These are phyloP conservation scores for Chelon labrosus DNA, from an alignment of 2,797 vertebrate species.

Conservation along the genomic window DNA sequence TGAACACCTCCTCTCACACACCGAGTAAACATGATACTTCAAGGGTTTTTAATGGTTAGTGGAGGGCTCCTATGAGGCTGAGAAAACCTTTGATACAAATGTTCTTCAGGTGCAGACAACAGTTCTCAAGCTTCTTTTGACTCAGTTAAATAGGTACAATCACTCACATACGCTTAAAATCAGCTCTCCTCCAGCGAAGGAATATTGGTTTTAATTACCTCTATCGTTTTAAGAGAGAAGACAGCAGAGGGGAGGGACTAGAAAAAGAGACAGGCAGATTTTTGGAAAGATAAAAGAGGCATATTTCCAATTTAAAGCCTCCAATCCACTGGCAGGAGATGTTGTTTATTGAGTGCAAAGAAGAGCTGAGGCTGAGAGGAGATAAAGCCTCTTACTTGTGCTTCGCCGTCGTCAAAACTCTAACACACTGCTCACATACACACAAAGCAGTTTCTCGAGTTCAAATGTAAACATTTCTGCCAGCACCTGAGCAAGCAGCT, in stretches of 20 bases:
- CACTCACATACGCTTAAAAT: constrained; percentile 46
- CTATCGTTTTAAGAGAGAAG: constrained; percentile 45
- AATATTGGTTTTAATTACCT: constrained; percentile 62
- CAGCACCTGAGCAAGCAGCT: constrained; percentile 37
- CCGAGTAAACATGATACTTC: constrained; percentile 57
- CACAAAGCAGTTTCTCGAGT: constrained; percentile 32
- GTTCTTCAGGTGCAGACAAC: constrained; percentile 46
- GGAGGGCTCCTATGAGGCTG: constrained; percentile 33
- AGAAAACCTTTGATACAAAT: constrained; percentile 50
- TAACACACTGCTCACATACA: constrained; percentile 25
- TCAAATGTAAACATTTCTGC: constrained; percentile 41
- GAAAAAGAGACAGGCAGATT: constrained; percentile 42
- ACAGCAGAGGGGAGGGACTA: background rate
- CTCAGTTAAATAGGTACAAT: constrained; percentile 63
- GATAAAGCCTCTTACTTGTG: constrained; percentile 19
- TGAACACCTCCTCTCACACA: constrained; percentile 49
- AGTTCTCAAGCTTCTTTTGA: constrained; percentile 57
- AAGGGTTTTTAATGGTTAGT: constrained; percentile 52
- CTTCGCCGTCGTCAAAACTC: constrained; percentile 28
- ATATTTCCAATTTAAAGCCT: constrained; percentile 60
- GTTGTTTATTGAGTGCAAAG: constrained; percentile 33
- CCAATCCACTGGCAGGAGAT: constrained; percentile 23
- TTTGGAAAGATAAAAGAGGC: constrained; percentile 57
- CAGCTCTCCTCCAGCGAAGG: constrained; percentile 47
- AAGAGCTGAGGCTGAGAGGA: constrained; percentile 33